phyloP scores from a whole-genome alignment of 2,888 invertebrate genomes.

The Athalia cordata region DNA sequence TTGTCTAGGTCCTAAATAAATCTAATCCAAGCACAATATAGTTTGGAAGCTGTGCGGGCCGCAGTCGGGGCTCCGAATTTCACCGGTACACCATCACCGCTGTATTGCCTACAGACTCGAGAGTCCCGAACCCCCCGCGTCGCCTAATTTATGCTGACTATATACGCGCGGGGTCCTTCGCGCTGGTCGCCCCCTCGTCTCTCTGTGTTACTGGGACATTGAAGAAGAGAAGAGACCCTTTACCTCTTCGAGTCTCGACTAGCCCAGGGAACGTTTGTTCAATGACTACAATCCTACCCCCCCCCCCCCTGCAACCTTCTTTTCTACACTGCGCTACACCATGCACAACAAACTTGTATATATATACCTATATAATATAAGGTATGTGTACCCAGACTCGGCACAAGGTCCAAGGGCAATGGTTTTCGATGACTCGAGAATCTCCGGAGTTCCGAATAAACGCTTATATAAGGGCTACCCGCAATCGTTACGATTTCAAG shows the following conservation, averaged over 20 bases:
- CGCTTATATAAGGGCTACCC: not conserved
- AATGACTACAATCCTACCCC: conserved; percentile 35
- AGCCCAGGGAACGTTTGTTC: conserved; percentile 29
- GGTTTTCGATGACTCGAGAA: conserved; percentile 33
- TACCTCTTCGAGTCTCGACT: not conserved
- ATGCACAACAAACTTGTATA: not conserved
- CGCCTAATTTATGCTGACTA: conserved; percentile 61
- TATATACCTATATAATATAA: not conserved
- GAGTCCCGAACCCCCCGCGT: conserved; percentile 60
- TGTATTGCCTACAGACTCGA: conserved; percentile 48
- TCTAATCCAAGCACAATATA: conserved; percentile 63
- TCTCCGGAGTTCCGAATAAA: conserved; percentile 16
- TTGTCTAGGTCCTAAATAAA: conserved; percentile 64
- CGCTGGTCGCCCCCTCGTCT: conserved; percentile 37
- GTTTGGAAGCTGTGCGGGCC: conserved; percentile 50
- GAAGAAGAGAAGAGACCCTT: conserved; percentile 6
- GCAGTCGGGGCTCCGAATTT: conserved; percentile 44
- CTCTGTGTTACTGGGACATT: conserved; percentile 47
- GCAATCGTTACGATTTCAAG: conserved; percentile 10
- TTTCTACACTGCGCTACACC: too few species aligned
- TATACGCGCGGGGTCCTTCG: conserved; percentile 46
- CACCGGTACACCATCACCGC: conserved; percentile 27
- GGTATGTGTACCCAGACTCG: too few species aligned
- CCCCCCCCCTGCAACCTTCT: not conserved
- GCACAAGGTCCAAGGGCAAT: not conserved